Conservation (phyloP, 2,888 invertebrate genomes). For the Macaria notata region DNA sequence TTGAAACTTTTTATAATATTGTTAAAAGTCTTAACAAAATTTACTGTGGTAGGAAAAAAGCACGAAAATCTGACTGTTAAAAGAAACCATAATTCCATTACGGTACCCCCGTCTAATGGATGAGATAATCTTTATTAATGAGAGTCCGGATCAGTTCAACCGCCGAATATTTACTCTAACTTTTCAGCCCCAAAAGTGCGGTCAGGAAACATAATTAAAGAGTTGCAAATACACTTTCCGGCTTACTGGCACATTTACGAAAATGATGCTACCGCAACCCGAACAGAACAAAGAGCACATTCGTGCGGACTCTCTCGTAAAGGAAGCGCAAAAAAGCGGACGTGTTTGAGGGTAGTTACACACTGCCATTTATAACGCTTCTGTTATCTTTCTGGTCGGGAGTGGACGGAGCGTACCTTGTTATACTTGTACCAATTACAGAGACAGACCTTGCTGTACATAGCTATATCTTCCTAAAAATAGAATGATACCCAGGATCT, state of each 20-base stretch:
- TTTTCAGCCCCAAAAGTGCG: constrained; percentile 4
- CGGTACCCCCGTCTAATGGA: neutral
- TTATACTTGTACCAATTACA: neutral
- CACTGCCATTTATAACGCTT: constrained; percentile 22
- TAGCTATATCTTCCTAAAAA: too few species aligned
- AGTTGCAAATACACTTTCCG: constrained; percentile 11
- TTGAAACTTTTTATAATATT: too few species aligned
- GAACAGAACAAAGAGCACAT: constrained; percentile 28
- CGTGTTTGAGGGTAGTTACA: constrained; percentile 21
- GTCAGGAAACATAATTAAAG: constrained; percentile 14
- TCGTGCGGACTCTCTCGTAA: constrained; percentile 24
- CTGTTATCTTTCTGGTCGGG: constrained; percentile 21
- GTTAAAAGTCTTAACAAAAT: too few species aligned
- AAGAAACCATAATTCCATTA: neutral
- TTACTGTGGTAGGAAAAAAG: too few species aligned
- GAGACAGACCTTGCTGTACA: too few species aligned
- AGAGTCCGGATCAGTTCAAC: neutral
- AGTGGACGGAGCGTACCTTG: constrained; percentile 1
- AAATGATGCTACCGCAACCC: constrained; percentile 11
- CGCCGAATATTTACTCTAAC: neutral
- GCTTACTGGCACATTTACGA: constrained; percentile 12
- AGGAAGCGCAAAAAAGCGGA: constrained; percentile 24
- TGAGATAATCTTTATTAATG: neutral
- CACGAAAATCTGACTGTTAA: too few species aligned
- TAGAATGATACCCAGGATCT: too few species aligned